Base-by-base conservation (phyloP, 1,140 invertebrate species). In the Drosophila elegans region DNA sequence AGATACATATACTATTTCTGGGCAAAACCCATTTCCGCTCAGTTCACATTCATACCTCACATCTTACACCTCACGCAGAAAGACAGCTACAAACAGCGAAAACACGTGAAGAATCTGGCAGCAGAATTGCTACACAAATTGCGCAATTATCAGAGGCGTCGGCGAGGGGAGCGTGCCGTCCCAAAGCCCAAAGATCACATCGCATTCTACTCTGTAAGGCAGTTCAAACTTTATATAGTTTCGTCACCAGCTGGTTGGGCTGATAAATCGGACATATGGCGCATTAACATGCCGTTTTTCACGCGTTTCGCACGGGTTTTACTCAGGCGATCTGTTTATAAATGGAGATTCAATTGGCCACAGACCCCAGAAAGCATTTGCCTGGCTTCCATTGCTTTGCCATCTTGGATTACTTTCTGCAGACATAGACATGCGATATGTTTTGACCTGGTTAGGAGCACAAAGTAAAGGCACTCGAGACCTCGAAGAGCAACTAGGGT, bases 81-180 rank as follows among this genome's bases (percentile, higher is more conserved):
- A 42, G 41, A 25, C 5, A 59, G 38, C 34, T 46, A 63, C 41
- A 42, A 52, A 60, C 68, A 68, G 51, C 38, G 21, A 21, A 57
- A 63, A 73, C 41, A 73, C 64, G 60, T 59, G 45, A 66, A 64
- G 72, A 75, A 72, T 79, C 51, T 55, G 61, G 5, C 48, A 44
- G 39, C 57, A 51, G 57, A 77, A 80, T 63, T 55, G 74, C 66
- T 69, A 74, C 74, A 67, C 68, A 69, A 81, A 81, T 78, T 81
- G 62, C 82, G 78, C 53, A 86, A 85, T 85, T 71, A 80, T 63
- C 53, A 13, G 54, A 6, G 39, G 32, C 34, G 42, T 25, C 13
- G 45, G 34, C 13, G 2, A 16, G 16, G 41, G n/a, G 53, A 49
- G 16, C 25, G 49, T 42, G 27, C 52, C 16, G 16, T 21, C 16